Conservation (phyloP, 2,797 vertebrate species). For the Darevskia nairensis region DNA sequence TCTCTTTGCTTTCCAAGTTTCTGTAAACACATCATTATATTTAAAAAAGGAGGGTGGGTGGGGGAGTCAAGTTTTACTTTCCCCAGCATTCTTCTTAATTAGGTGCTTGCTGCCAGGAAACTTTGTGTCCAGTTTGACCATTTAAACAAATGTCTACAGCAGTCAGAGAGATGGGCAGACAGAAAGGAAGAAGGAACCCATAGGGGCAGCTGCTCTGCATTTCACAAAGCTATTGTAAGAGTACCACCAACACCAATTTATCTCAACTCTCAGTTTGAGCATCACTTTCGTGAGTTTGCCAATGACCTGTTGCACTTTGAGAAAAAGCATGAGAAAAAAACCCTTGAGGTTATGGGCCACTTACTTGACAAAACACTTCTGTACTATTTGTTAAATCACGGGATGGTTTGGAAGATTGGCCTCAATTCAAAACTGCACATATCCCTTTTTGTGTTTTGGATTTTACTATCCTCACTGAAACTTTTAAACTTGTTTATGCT, state of each 20-base stretch:
- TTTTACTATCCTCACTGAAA: neutral
- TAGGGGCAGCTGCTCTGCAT: slow-evolving; percentile 7
- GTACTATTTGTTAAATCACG: neutral
- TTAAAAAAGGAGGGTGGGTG: neutral
- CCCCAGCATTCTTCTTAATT: slow-evolving; percentile 76
- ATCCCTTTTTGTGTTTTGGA: neutral
- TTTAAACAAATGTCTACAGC: slow-evolving; percentile 56
- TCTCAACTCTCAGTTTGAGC: slow-evolving; percentile 17
- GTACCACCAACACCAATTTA: slow-evolving; percentile 46
- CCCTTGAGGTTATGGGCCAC: neutral
- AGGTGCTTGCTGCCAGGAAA: slow-evolving; percentile 77
- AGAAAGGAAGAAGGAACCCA: slow-evolving; percentile 21
- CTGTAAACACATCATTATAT: slow-evolving; percentile 72
- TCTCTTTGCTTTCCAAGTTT: slow-evolving; percentile 71
- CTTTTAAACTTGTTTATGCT: neutral
- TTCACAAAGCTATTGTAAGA: slow-evolving; percentile 43
- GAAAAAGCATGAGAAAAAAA: neutral
- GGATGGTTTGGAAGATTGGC: neutral
- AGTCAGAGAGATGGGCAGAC: slow-evolving; percentile 4
- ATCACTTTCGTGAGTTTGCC: neutral
- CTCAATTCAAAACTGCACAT: neutral
- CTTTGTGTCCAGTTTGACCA: slow-evolving; percentile 49
- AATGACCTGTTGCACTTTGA: slow-evolving; percentile 14
- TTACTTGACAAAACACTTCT: neutral
- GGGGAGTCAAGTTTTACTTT: slow-evolving; percentile 52